These are phyloP conservation scores for Pseudochirops cupreus DNA, from an alignment of 2,797 vertebrate genomes.

Conservation along the genomic window DNA sequence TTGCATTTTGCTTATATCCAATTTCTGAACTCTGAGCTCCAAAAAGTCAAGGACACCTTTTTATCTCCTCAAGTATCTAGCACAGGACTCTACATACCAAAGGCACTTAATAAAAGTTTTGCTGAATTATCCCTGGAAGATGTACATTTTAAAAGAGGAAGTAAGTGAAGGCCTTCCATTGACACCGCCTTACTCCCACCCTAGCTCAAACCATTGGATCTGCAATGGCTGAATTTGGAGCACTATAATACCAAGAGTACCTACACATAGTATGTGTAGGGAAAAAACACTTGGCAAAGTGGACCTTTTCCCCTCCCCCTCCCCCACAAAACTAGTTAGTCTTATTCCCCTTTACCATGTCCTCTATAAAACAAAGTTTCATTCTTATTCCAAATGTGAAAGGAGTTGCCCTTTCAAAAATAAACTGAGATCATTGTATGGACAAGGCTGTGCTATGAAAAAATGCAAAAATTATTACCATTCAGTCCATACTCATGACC, in stretches of 20 bases:
- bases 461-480: conserved; percentile 56
- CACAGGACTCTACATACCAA: background rate
- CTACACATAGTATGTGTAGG: background rate
- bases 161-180: background rate
- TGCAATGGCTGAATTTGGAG: background rate
- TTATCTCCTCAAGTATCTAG: background rate
- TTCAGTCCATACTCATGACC: conserved; percentile 42
- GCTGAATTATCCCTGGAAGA: background rate
- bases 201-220: background rate
- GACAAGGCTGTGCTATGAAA: conserved; percentile 62
- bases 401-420: conserved; percentile 57
- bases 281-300: background rate
- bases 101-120: background rate
- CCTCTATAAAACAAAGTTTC: background rate
- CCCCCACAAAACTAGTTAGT: background rate
- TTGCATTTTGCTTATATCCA: background rate
- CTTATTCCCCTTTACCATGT: background rate
- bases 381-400: background rate
- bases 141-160: background rate
- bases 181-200: background rate
- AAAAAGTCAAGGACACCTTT: background rate
- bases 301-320: background rate
- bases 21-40: background rate
- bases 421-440: conserved; percentile 63
- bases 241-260: background rate